phyloP scores from a whole-genome alignment of 2,797 vertebrate genomes.

The Semotilus atromaculatus region DNA sequence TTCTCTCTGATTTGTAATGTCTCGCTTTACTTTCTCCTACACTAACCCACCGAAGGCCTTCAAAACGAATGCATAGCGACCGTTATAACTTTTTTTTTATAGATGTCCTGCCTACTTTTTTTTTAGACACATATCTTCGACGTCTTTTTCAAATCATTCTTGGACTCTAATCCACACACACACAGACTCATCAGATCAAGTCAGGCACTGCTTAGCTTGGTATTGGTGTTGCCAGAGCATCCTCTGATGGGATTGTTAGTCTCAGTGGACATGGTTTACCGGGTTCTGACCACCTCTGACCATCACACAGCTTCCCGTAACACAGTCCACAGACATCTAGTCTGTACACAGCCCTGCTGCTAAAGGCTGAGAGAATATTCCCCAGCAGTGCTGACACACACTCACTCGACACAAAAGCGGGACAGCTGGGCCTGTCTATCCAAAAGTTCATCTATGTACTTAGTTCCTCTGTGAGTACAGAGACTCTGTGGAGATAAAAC shows the following conservation, averaged over 20 bases:
- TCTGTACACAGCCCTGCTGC: conserved; percentile 13
- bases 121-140: not conserved
- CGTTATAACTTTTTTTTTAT: not conserved
- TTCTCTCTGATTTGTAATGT: conserved; percentile 32
- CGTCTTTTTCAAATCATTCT: not conserved
- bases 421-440: conserved; percentile 37
- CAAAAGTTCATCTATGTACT: conserved; percentile 28
- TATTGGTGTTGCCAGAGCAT: conserved; percentile 40
- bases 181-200: conserved; percentile 24
- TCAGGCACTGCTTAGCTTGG: conserved; percentile 41
- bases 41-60: not conserved
- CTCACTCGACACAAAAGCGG: not conserved
- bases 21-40: not conserved
- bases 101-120: not conserved
- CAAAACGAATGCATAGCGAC: not conserved
- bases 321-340: conserved; percentile 36
- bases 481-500: conserved; percentile 9
- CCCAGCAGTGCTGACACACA: not conserved
- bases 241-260: conserved; percentile 49
- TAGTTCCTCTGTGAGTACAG: conserved; percentile 12
- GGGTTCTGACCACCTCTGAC: conserved; percentile 49
- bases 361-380: conserved; percentile 36
- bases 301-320: conserved; percentile 48
- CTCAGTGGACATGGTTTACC: conserved; percentile 45
- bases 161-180: not conserved